A percentile compares a stretch with the other conserved stretches of the same genome.
Evolutionary conservation across 2,113 vertebrate species (phyloP).

Genomic region (Leptobrachium leishanense): DNA sequence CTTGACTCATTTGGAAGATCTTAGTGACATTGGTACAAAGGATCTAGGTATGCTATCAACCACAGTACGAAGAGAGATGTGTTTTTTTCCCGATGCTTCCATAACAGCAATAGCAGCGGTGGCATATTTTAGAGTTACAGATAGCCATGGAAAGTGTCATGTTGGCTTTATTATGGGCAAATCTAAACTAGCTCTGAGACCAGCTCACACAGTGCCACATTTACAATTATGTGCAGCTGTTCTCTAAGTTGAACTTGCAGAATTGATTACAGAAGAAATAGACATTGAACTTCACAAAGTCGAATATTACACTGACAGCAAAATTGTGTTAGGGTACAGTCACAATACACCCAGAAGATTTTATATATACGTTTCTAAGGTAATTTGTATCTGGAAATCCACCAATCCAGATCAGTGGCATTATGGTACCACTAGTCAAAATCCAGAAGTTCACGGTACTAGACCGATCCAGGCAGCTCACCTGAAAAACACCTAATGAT

Average conservation of each 20-base stretch:
- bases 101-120: neutral
- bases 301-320: constrained; percentile 10
- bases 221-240: neutral
- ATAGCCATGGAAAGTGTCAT: neutral
- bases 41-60: neutral
- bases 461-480: neutral
- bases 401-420: constrained; percentile 1
- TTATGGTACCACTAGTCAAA: neutral
- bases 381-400: neutral
- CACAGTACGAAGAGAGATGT: neutral
- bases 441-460: neutral
- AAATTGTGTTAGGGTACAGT: constrained; percentile 7
- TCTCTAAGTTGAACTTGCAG: neutral
- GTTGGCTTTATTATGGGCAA: neutral
- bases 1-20: neutral
- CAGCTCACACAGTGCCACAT: neutral
- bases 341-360: neutral
- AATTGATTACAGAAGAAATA: neutral
- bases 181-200: neutral
- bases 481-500: neutral
- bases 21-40: neutral
- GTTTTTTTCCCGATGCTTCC: neutral
- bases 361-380: neutral
- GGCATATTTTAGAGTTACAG: neutral
- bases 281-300: neutral